Conservation (phyloP, 1,140 invertebrate species). For the Psilanteris sp. region DNA sequence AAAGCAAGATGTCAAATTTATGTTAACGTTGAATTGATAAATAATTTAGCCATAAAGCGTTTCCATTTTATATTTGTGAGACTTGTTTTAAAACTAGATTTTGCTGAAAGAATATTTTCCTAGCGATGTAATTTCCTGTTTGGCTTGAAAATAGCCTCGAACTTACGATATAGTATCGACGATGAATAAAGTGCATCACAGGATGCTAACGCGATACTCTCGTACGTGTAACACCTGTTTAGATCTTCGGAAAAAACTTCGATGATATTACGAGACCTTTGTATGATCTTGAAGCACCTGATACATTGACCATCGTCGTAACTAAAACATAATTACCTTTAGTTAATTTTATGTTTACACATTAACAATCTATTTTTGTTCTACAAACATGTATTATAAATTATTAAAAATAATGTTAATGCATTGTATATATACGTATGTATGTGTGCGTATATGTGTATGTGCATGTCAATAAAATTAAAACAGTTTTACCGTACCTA, state of each 20-base stretch:
- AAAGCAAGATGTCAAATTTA: too few relatives aligned
- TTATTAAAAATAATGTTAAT: too few relatives aligned
- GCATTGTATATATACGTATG: too few relatives aligned
- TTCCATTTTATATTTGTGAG: too few relatives aligned
- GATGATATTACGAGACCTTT: conserved; percentile 83
- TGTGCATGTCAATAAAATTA: background rate
- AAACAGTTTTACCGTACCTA: conserved; percentile 76
- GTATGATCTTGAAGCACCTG: conserved; percentile 82
- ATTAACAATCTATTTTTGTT: too few relatives aligned
- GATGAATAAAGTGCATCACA: conserved; percentile 80
- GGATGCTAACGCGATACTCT: conserved; percentile 82
- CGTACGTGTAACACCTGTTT: conserved; percentile 83
- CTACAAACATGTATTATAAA: too few relatives aligned
- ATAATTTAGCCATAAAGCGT: too few relatives aligned
- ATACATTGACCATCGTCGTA: conserved; percentile 81
- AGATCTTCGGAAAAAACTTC: conserved; percentile 83
- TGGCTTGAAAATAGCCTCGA: conserved; percentile 12
- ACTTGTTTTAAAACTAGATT: too few relatives aligned
- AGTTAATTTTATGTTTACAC: too few relatives aligned
- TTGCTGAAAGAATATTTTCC: too few relatives aligned
- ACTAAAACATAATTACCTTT: conserved; percentile 38
- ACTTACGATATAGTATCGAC: conserved; percentile 77
- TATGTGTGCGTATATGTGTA: too few relatives aligned
- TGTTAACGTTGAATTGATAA: too few relatives aligned
- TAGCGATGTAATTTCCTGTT: conserved; percentile 35